Evolutionary conservation across 1,140 invertebrate species (phyloP).

Genomic region (Piezodorus guildinii): DNA sequence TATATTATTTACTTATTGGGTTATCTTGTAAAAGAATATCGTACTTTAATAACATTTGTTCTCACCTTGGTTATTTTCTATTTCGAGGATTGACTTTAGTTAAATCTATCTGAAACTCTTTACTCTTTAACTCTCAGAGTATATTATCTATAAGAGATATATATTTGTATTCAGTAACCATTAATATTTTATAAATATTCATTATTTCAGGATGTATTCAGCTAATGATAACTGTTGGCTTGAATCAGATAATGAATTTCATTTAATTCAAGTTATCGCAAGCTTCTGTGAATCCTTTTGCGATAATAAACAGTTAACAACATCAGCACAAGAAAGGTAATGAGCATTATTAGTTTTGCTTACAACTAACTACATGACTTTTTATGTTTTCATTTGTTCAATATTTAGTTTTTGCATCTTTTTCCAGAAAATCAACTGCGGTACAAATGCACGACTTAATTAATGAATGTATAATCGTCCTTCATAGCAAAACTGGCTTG

Average conservation of each 20-base stretch:
- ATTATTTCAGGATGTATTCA: slow-evolving; percentile 47
- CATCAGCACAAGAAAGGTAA: slow-evolving; percentile 31
- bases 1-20: too few species aligned
- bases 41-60: too few species aligned
- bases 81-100: too few species aligned
- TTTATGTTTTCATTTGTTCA: slow-evolving; percentile 1
- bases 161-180: too few species aligned
- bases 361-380: neutral
- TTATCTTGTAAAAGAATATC: too few species aligned
- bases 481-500: slow-evolving; percentile 54
- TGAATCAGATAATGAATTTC: slow-evolving; percentile 62
- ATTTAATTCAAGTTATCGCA: slow-evolving; percentile 55
- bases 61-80: too few species aligned
- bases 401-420: slow-evolving; percentile 24
- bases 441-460: slow-evolving; percentile 54
- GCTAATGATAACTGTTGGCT: slow-evolving; percentile 64
- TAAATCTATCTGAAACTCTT: too few species aligned
- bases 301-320: slow-evolving; percentile 38
- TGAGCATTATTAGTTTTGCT: neutral
- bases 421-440: slow-evolving; percentile 43
- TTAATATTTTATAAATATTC: too few species aligned
- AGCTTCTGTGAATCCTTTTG: slow-evolving; percentile 50
- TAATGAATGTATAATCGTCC: slow-evolving; percentile 48
- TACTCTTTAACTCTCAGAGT: too few species aligned
- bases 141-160: too few species aligned